phyloP scores from a whole-genome alignment of 2,888 invertebrate species.

The Nymphalis urticae region DNA sequence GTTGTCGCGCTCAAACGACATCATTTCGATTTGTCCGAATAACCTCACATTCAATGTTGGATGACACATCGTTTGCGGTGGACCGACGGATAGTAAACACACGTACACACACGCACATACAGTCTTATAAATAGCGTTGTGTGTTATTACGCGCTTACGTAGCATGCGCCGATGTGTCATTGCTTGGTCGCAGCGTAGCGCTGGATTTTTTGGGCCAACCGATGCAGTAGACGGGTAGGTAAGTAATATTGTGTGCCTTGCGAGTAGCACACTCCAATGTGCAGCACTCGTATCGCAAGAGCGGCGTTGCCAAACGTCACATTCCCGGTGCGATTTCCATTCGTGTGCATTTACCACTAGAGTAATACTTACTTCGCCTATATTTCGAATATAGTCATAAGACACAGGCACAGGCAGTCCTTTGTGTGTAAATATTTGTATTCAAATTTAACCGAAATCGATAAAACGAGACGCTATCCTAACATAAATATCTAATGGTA shows the following conservation, averaged over 20 bases:
- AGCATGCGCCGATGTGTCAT: slow-evolving; percentile 70
- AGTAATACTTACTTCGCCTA: slow-evolving; percentile 7
- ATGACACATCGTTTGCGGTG: slow-evolving; percentile 76
- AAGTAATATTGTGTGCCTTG: slow-evolving; percentile 43
- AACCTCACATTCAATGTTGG: slow-evolving; percentile 68
- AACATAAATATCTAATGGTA: background rate
- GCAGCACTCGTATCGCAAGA: slow-evolving; percentile 52
- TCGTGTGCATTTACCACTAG: slow-evolving; percentile 38
- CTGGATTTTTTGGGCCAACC: slow-evolving; percentile 46
- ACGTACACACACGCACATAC: slow-evolving; percentile 67
- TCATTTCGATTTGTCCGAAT: slow-evolving; percentile 64
- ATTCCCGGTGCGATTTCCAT: slow-evolving; percentile 54
- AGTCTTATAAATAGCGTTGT: slow-evolving; percentile 74
- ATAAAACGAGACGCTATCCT: background rate
- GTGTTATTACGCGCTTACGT: slow-evolving; percentile 73
- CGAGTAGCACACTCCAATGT: slow-evolving; percentile 55
- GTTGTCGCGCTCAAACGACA: slow-evolving; percentile 43
- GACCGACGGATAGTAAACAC: slow-evolving; percentile 76
- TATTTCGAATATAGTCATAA: no score
- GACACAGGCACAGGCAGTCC: no score
- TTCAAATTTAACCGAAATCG: background rate
- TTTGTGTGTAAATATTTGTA: background rate
- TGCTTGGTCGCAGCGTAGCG: slow-evolving; percentile 55
- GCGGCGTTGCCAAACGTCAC: slow-evolving; percentile 70
- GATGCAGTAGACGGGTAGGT: slow-evolving; percentile 58